Evolutionary conservation across 2,797 vertebrate species (phyloP), one percentile per base, ranked within the genome.

Genomic region (Smutsia temminckii): DNA sequence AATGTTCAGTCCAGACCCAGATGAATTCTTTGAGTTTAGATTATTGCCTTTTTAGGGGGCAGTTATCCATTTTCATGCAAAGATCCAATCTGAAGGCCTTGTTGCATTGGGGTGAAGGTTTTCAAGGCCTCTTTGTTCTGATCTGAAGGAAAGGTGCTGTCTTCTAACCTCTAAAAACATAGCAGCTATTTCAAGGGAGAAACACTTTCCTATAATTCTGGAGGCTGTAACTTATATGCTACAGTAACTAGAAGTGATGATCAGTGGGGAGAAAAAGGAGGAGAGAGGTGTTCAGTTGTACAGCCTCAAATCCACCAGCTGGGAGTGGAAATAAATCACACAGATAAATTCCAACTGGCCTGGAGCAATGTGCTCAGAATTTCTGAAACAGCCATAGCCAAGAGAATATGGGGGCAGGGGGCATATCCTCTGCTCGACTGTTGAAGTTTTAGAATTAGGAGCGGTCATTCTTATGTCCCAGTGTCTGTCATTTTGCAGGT

Each of bases 21-120:
- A 94, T 85, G 89, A 66, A 78, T 80, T 96, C 92, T 89, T 95
- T 95, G 89, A 95, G 86, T 91, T 95, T 68, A 91, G 55, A 91
- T 81, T 27, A 84, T 29, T 81, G 74, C 72, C 85, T 92, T 96
- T 79, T 95, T 84, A 87, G 92, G 71, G 83, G 8, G 7, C 1
- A 1, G 25, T 85, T 96, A 91, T 61, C 49, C 40, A 61, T 89
- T 86, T 79, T 79, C 66, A 34, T 74, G 61, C 51, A 77, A 84
- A 89, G 78, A 72, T 85, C 29, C 32, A 21, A 46, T 91, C 61
- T 85, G 64, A 78, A 75, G 32, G 8, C 69, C 75, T 86, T 78
- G 18, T 75, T 69, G 20, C 5, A 0, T 53, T 92, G 42, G 71
- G 29, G 40, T 86, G 37, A 95, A 81, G 37, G 5, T 85, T 37